Conservation (phyloP, 2,888 invertebrate genomes). For the Ormyrus rosae region DNA sequence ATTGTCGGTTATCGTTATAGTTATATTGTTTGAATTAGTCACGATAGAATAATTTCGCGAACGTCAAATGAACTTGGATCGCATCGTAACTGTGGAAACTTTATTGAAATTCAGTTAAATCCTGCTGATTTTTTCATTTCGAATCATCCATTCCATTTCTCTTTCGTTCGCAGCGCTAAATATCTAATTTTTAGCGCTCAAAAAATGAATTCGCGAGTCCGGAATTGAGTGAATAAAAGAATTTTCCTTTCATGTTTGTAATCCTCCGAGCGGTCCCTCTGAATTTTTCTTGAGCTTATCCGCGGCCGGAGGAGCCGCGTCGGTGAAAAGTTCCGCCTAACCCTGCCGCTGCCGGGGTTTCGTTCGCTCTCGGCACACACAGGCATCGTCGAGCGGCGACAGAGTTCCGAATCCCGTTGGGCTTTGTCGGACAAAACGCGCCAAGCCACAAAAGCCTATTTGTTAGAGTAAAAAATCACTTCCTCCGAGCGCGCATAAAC, state of each 20-base stretch:
- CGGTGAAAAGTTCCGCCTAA: neutral
- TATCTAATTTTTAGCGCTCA: too few relatives aligned
- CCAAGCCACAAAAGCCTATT: slow-evolving; percentile 74
- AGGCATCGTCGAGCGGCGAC: too few relatives aligned
- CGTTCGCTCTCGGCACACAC: neutral
- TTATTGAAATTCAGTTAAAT: too few relatives aligned
- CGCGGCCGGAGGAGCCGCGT: neutral
- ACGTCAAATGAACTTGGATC: too few relatives aligned
- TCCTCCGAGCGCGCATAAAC: slow-evolving; percentile 64
- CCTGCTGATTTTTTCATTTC: too few relatives aligned
- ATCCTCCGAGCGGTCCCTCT: neutral
- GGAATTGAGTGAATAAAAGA: neutral
- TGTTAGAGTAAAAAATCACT: slow-evolving; percentile 73
- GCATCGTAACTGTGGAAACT: too few relatives aligned
- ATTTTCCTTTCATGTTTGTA: too few relatives aligned
- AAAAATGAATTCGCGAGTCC: neutral
- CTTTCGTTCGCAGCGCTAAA: too few relatives aligned
- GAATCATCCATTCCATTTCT: too few relatives aligned
- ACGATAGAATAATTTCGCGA: too few relatives aligned
- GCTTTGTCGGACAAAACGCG: slow-evolving; percentile 60
- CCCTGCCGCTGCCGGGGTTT: neutral
- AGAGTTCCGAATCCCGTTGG: slow-evolving; percentile 41
- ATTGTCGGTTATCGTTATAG: slow-evolving; percentile 21
- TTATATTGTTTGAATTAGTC: neutral
- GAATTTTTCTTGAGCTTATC: neutral